Evolutionary conservation across 2,113 vertebrate species (phyloP), one percentile per base, ranked within the genome.

Genomic region (Brachyhypopomus occidentalis): DNA sequence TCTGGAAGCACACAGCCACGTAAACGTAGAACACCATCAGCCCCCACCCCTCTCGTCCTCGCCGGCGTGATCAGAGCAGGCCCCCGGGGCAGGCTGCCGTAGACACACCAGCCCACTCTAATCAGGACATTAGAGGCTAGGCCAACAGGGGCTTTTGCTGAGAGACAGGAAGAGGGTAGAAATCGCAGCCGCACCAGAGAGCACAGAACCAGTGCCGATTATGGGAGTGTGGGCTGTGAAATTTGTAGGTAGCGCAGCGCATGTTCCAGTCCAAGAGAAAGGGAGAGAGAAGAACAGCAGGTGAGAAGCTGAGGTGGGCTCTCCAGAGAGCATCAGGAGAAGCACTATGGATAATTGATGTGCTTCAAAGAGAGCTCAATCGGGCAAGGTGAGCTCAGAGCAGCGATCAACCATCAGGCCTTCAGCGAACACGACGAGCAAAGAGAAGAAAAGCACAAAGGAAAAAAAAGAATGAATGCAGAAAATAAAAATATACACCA

Each of bases 271-370:
- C 3, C 25, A 83, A 2, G 30, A 72, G 38, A 71, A 83, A 80
- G 56, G 38, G 2, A 22, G 62, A 20, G 48, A 63, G 63, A 16
- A 72, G 23, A 55, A 56, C 45, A 72, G 55, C 75, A 3, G 56
- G 17, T 70, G 79, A 84, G 63, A 67, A 56, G 20, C 58, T 22
- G 75, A 82, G 75, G 77, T 59, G 77, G 36, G 69, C 74, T 72
- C 80, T 82, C 71, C 58, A 25, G 79, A 82, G 80, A 16, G 41
- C 63, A 79, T 77, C 76, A 58, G 64, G 60, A 11, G 72, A 59
- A 38, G 70, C 66, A 78, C 56, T 64, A 72, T 85, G 72, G 80
- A 85, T 85, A 82, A 85, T 85, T 85, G 75, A 85, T 85, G 76
- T 19, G 20, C 30, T 71, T 70, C 63, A 52, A 52, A 63, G 70